These are phyloP conservation scores for Drosophila carrolli DNA, from an alignment of 1,140 invertebrate genomes.

Conservation along the genomic window DNA sequence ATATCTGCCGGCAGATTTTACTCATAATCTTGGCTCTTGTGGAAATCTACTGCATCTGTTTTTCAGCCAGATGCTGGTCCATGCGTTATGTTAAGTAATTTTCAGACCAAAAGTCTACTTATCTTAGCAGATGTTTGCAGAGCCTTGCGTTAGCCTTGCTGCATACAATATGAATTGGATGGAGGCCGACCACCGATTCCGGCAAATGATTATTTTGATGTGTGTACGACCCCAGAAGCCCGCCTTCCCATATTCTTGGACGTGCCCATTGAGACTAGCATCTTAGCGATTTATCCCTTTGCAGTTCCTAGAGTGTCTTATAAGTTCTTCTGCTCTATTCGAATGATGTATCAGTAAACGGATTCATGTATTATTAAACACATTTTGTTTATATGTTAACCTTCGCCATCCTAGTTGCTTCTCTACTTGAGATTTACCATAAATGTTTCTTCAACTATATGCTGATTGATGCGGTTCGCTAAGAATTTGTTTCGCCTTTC, in stretches of 20 bases:
- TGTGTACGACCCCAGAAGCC: slow-evolving; percentile 45
- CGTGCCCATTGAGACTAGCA: slow-evolving; percentile 48
- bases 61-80: slow-evolving; percentile 45
- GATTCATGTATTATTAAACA: no score
- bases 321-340: slow-evolving; percentile 42
- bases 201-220: slow-evolving; percentile 51
- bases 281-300: neutral
- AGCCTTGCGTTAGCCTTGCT: slow-evolving; percentile 28
- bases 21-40: slow-evolving; percentile 24
- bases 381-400: no score
- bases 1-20: slow-evolving; percentile 23
- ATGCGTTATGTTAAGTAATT: slow-evolving; percentile 13
- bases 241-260: slow-evolving; percentile 40
- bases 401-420: no score
- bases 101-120: neutral
- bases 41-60: slow-evolving; percentile 51
- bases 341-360: slow-evolving; percentile 36
- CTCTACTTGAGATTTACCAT: no score
- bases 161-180: slow-evolving; percentile 53
- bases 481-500: no score
- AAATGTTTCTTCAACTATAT: no score
- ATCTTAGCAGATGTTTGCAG: slow-evolving; percentile 5
- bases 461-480: no score
- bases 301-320: slow-evolving; percentile 41
- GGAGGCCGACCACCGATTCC: slow-evolving; percentile 27